Evolutionary conservation across 1,140 invertebrate genomes (phyloP), one percentile per base, ranked within the genome.

Genomic region (Drosophila simulans): DNA sequence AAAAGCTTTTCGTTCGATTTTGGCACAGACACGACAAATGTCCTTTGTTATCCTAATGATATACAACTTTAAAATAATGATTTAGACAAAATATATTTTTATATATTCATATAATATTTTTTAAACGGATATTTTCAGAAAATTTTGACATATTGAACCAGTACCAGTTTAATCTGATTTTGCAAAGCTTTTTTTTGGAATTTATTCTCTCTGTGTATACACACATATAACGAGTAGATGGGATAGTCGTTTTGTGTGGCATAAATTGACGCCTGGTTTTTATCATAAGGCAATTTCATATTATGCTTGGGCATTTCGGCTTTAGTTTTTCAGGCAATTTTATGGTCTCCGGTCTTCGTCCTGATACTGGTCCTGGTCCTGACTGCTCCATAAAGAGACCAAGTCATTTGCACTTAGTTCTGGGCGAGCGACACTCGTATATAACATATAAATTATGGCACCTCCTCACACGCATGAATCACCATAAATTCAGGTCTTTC

Each of bases 211-310:
- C 31, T 10, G 31, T 31, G 37, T 42, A 34, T 15, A 52, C 13
- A 25, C 15, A 51, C 27, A 20, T 27, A 31, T 25, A 42, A 22
- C 25, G 48, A 20, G 0, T 12, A 54, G 52, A 40, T 49, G 40
- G 45, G 35, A n/a, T 17, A 68, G 59, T 64, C 54, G 55, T 60
- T 60, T 65, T 66, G 45, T 75, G 53, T 49, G 55, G 78, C 78
- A 85, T 86, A 85, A 86, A 86, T 86, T 86, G 83, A 82, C 64
- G 81, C 74, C 74, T 58, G 78, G 60, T 82, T 85, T 85, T 88
- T 85, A 85, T 88, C 82, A 88, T 88, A 78, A 68, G 83, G 83
- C 83, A 82, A 85, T 85, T 85, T 85, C 54, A 75, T 82, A 85
- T 85, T 85, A 82, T 85, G 83, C 75, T 68, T 64, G 65, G 59